Evolutionary conservation across 2,797 vertebrate genomes (phyloP).

Genomic region (Falco cherrug): DNA sequence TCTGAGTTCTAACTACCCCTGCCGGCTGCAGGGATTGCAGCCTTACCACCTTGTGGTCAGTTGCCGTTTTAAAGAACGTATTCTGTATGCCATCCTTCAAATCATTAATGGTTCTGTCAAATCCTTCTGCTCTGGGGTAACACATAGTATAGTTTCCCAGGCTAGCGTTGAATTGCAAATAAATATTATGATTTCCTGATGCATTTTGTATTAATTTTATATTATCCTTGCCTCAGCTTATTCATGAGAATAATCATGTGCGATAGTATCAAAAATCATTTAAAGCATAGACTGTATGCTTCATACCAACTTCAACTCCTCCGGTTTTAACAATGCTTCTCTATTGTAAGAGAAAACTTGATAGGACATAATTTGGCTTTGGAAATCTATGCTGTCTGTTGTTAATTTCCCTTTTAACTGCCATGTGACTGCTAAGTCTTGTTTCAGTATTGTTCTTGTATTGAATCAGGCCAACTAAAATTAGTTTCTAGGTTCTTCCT

Average conservation of each 20-base stretch:
- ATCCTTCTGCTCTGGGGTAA: not conserved
- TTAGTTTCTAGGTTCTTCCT: not conserved
- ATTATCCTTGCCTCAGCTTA: not conserved
- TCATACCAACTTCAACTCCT: not conserved
- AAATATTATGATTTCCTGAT: not conserved
- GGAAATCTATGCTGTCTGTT: not conserved
- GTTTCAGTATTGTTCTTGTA: not conserved
- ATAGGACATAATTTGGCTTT: not conserved
- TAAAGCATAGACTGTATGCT: not conserved
- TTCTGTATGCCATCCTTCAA: not conserved
- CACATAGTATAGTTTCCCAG: not conserved
- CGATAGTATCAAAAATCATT: not conserved
- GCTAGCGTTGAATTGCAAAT: not conserved
- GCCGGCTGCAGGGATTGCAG: not conserved
- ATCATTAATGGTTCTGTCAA: not conserved
- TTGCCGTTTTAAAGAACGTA: not conserved
- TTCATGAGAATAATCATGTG: not conserved
- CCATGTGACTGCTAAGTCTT: not conserved
- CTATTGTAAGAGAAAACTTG: not conserved
- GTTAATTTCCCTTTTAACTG: not conserved
- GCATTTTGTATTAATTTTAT: not conserved
- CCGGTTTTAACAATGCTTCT: not conserved
- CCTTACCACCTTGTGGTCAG: not conserved
- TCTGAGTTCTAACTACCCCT: not conserved
- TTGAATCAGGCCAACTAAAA: not conserved